Evolutionary conservation across 2,888 invertebrate genomes (phyloP).

Genomic region (Ligdia adustata): DNA sequence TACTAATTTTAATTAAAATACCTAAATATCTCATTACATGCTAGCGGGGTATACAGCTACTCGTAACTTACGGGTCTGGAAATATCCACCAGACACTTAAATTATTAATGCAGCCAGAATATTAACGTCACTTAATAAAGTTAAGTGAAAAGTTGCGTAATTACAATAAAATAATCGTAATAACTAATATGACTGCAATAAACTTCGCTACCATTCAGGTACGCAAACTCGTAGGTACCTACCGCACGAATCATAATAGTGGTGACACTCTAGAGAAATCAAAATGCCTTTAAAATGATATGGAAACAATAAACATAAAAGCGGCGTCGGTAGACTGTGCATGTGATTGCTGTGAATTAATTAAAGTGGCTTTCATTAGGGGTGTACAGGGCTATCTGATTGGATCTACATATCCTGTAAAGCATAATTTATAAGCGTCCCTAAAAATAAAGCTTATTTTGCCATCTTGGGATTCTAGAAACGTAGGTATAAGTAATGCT

Average conservation of each 20-base stretch:
- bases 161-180: constrained; percentile 59
- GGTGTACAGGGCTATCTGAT: constrained; percentile 26
- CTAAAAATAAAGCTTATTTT: too few species aligned
- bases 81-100: constrained; percentile 1
- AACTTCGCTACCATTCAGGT: constrained; percentile 41
- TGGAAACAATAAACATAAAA: constrained; percentile 82
- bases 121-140: constrained; percentile 55
- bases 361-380: constrained; percentile 82
- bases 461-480: too few species aligned
- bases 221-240: constrained; percentile 46
- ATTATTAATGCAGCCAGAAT: constrained; percentile 32
- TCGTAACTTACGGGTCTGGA: neutral
- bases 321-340: constrained; percentile 65
- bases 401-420: too few species aligned
- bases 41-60: too few species aligned
- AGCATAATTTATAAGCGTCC: too few species aligned
- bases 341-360: constrained; percentile 82
- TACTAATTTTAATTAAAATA: too few species aligned
- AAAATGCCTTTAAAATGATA: constrained; percentile 80
- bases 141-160: constrained; percentile 70
- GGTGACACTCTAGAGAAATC: constrained; percentile 82
- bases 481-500: too few species aligned
- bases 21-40: too few species aligned
- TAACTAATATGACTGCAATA: constrained; percentile 56
- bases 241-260: constrained; percentile 48